Evolutionary conservation across 53 echinoderm and acorn worm genomes (phyloP).

Genomic region (Paracentrotus lividus): DNA sequence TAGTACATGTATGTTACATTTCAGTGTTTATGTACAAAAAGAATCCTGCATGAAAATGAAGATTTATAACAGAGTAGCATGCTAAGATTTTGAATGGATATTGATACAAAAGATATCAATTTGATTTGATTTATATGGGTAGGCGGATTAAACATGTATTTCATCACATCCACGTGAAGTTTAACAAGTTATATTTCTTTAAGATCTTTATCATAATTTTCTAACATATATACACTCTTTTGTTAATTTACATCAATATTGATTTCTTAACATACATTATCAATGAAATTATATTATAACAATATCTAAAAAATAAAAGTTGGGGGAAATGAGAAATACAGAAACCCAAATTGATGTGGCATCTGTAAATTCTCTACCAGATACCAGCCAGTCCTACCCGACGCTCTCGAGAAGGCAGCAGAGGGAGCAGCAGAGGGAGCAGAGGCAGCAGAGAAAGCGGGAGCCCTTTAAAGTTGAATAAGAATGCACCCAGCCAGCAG

Average conservation of each 20-base stretch:
- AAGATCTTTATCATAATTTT: no score
- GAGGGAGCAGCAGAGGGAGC: no score
- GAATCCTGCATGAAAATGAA: no score
- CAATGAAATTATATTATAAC: neutral
- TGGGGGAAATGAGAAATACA: neutral
- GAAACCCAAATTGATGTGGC: neutral
- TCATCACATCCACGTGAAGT: no score
- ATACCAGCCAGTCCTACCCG: neutral
- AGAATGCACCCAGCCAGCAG: slow-evolving; percentile 89
- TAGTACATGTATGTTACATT: no score
- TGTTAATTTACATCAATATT: no score
- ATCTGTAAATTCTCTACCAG: slow-evolving; percentile 19
- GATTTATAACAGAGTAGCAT: neutral
- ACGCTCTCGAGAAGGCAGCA: neutral
- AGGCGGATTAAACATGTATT: no score
- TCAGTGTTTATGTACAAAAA: no score
- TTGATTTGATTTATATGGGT: neutral
- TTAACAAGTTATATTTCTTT: no score
- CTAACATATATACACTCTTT: no score
- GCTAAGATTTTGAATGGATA: neutral
- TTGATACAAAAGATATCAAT: neutral
- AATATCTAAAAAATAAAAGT: neutral
- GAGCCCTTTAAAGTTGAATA: slow-evolving; percentile 43
- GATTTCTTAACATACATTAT: no score
- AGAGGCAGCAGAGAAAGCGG: no score